Evolutionary conservation across 2,888 invertebrate genomes (phyloP).

Genomic region (Glaucopsyche alexis): DNA sequence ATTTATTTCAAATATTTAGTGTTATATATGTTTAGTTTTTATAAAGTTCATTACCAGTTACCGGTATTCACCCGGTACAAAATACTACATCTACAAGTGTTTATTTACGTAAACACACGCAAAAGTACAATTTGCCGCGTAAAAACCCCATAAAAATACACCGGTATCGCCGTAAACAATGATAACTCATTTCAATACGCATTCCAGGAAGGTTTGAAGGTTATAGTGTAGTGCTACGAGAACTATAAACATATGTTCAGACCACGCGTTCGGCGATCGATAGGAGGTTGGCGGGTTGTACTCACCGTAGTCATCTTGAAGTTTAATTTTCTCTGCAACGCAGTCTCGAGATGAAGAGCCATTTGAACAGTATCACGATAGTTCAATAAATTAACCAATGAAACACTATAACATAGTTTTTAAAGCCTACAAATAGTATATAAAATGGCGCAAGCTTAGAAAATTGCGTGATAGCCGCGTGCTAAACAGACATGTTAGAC

Average conservation of each 20-base stretch:
- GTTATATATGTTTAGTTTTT: background rate
- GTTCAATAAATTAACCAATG: conserved; percentile 49
- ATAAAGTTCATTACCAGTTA: background rate
- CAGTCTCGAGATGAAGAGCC: conserved; percentile 76
- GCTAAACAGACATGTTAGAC: conserved; percentile 76
- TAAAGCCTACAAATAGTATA: conserved; percentile 58
- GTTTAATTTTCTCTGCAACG: conserved; percentile 77
- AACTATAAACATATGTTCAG: conserved; percentile 69
- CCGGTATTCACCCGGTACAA: background rate
- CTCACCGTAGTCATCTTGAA: conserved; percentile 79
- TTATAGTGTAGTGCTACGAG: conserved; percentile 49
- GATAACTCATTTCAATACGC: conserved; percentile 42
- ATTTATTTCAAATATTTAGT: too few relatives aligned
- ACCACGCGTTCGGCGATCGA: conserved; percentile 72
- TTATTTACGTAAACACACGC: conserved; percentile 62
- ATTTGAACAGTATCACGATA: conserved; percentile 53
- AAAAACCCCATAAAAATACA: background rate
- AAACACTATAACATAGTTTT: conserved; percentile 70
- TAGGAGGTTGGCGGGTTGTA: conserved; percentile 64
- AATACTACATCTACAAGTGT: conserved; percentile 62
- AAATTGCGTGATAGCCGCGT: conserved; percentile 72
- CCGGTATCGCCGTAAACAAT: conserved; percentile 8
- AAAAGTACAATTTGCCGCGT: conserved; percentile 32
- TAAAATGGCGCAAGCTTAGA: conserved; percentile 65
- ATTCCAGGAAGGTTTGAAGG: conserved; percentile 44